These are phyloP conservation scores for Addax nasomaculatus DNA, from an alignment of 2,113 vertebrate genomes.

Conservation along the genomic window DNA sequence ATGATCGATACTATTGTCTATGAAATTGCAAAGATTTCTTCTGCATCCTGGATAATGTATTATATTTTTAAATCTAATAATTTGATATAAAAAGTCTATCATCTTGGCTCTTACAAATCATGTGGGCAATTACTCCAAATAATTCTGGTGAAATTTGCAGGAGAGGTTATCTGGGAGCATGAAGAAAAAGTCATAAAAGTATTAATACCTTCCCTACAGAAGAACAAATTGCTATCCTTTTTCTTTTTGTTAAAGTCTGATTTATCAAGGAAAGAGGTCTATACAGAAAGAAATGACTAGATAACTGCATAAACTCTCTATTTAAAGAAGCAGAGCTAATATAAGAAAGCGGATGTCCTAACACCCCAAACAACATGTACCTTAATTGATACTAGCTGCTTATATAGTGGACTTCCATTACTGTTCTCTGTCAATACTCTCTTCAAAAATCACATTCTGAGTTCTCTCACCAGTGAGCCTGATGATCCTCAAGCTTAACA, in stretches of 20 bases:
- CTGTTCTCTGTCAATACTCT: not conserved
- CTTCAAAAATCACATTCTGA: not conserved
- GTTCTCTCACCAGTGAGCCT: not conserved
- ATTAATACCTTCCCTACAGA: not conserved
- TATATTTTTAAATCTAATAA: conserved; percentile 15
- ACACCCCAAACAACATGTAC: not conserved
- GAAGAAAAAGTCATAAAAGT: not conserved
- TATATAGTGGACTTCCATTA: not conserved
- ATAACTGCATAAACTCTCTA: not conserved
- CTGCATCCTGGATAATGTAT: not conserved
- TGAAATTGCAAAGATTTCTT: conserved; percentile 6
- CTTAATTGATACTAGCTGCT: not conserved
- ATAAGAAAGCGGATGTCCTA: not conserved
- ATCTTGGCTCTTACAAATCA: not conserved
- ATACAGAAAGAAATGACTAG: not conserved
- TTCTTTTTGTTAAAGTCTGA: not conserved
- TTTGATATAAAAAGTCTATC: not conserved
- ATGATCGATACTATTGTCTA: not conserved
- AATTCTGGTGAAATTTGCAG: not conserved
- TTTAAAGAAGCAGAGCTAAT: not conserved
- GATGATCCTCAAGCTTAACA: not conserved
- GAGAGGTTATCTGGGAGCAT: not conserved
- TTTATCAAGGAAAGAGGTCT: not conserved
- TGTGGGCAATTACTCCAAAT: not conserved
- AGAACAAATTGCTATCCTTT: not conserved